Evolutionary conservation across 2,888 invertebrate genomes (phyloP).

Genomic region (Disparrhopalites patrizii): DNA sequence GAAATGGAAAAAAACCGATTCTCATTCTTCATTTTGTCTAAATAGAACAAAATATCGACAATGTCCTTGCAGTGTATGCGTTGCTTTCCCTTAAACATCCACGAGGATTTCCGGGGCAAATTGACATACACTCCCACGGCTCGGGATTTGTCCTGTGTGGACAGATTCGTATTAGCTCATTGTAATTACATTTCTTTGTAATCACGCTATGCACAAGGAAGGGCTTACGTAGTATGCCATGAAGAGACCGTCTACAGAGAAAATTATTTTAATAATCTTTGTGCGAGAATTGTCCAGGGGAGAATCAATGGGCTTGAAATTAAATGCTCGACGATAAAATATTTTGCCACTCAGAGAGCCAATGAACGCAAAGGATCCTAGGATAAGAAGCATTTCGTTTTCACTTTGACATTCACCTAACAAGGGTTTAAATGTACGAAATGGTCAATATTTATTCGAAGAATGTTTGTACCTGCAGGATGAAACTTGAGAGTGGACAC

Average conservation of each 20-base stretch:
- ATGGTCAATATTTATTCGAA: no score
- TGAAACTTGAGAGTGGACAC: constrained; percentile 43
- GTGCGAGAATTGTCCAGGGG: constrained; percentile 22
- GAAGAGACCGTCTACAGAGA: constrained; percentile 40
- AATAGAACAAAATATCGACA: constrained; percentile 58
- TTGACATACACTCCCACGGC: constrained; percentile 28
- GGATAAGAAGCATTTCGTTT: not conserved
- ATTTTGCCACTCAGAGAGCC: constrained; percentile 20
- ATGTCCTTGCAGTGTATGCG: constrained; percentile 61
- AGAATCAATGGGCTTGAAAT: constrained; percentile 17
- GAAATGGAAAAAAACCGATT: constrained; percentile 60
- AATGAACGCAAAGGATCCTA: constrained; percentile 27
- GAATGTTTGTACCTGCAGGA: constrained; percentile 36
- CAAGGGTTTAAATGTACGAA: no score
- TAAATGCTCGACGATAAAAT: constrained; percentile 18
- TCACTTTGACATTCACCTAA: not conserved
- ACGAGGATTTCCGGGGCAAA: constrained; percentile 49
- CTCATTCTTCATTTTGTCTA: constrained; percentile 48
- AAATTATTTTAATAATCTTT: constrained; percentile 34
- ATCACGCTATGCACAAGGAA: not conserved
- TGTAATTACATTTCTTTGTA: no score
- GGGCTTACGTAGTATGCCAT: constrained; percentile 35
- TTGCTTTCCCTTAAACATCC: constrained; percentile 61
- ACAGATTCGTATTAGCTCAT: not conserved
- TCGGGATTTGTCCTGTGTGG: constrained; percentile 17